Percentiles rank a stretch among this genome's conserved stretches.
phyloP scores from a whole-genome alignment of 2,113 vertebrate genomes.

The Cynoglossus semilaevis region DNA sequence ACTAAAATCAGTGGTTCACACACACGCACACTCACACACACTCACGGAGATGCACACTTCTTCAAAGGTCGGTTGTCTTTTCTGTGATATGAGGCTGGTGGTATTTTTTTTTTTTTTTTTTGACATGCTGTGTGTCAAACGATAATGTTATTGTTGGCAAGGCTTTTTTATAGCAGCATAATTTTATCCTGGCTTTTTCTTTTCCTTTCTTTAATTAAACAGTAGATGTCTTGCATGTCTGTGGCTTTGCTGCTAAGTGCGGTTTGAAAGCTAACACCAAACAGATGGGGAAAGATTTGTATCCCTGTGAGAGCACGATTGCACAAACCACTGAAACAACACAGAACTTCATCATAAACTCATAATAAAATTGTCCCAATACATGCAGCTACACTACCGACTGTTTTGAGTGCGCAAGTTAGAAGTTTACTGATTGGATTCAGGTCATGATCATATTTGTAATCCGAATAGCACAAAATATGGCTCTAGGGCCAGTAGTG shows the following conservation, averaged over 20 bases:
- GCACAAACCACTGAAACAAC: slow-evolving; percentile 50
- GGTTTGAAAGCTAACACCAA: slow-evolving; percentile 70
- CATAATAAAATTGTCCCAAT: slow-evolving; percentile 45
- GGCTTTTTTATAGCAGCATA: slow-evolving; percentile 64
- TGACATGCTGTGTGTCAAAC: slow-evolving; percentile 73
- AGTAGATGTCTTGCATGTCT: slow-evolving; percentile 64
- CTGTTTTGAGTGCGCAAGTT: slow-evolving; percentile 16
- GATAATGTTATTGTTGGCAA: slow-evolving; percentile 77
- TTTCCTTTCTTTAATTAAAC: slow-evolving; percentile 65
- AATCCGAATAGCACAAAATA: no score
- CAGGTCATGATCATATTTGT: not conserved
- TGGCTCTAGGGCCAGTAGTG: no score
- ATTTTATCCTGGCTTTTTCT: slow-evolving; percentile 69
- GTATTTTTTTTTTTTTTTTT: slow-evolving; percentile 25
- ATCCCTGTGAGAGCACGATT: slow-evolving; percentile 58
- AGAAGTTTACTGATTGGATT: slow-evolving; percentile 18
- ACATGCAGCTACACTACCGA: slow-evolving; percentile 20
- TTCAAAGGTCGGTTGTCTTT: slow-evolving; percentile 73
- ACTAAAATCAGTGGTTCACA: slow-evolving; percentile 70
- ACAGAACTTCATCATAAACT: slow-evolving; percentile 38
- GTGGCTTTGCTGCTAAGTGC: slow-evolving; percentile 68
- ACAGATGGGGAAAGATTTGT: slow-evolving; percentile 72
- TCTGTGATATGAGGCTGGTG: slow-evolving; percentile 63
- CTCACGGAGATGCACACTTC: slow-evolving; percentile 32
- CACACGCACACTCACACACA: slow-evolving; percentile 38